Conservation (phyloP, 35 echinoderm and acorn worm genomes). For the Amphiura filiformis region DNA sequence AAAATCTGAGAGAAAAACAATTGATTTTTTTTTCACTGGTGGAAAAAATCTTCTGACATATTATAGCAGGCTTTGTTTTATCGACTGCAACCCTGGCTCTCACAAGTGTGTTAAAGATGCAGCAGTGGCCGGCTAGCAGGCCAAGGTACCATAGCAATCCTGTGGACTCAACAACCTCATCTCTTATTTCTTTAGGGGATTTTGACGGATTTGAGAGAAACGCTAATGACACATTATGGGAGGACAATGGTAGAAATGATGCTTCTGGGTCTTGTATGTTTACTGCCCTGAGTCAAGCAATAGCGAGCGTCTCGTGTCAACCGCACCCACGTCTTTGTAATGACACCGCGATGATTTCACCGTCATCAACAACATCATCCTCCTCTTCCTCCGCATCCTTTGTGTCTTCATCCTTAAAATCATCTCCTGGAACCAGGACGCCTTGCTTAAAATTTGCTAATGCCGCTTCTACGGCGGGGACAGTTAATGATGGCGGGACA, state of each 20-base stretch:
- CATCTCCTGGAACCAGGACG: too few relatives aligned
- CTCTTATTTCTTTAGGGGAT: slow-evolving; percentile 25
- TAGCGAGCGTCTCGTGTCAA: not conserved
- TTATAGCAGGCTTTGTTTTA: not conserved
- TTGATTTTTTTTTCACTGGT: not conserved
- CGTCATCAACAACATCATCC: not conserved
- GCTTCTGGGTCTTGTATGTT: not conserved
- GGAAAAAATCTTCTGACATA: not conserved
- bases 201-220: slow-evolving; percentile 18
- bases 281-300: not conserved
- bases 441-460: too few relatives aligned
- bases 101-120: slow-evolving; percentile 33
- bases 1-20: slow-evolving; percentile 39
- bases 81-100: slow-evolving; percentile 6
- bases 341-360: not conserved
- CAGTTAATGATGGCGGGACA: not conserved
- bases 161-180: not conserved
- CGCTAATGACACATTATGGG: not conserved
- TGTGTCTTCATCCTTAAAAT: too few relatives aligned
- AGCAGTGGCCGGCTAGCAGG: slow-evolving; percentile 36
- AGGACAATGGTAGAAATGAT: not conserved
- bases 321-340: not conserved
- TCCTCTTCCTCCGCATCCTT: not conserved
- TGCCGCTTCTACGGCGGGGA: not conserved
- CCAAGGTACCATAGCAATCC: slow-evolving; percentile 17